Evolutionary conservation across 2,797 vertebrate genomes (phyloP).

Genomic region (Lemur catta): DNA sequence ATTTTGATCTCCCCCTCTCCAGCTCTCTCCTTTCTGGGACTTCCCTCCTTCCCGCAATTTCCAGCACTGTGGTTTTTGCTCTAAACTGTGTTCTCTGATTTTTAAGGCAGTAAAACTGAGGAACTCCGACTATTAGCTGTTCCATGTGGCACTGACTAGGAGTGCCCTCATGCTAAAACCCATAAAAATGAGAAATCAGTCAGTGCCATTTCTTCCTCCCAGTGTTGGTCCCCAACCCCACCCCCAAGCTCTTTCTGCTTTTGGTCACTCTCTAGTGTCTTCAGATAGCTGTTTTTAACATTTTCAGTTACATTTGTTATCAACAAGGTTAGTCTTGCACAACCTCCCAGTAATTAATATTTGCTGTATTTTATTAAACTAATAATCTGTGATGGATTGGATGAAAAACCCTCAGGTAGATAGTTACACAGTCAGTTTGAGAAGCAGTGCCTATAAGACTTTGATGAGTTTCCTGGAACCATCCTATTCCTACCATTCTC

Average conservation of each 20-base stretch:
- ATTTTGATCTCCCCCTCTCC: background rate
- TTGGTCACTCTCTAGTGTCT: background rate
- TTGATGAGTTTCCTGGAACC: background rate
- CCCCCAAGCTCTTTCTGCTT: background rate
- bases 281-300: background rate
- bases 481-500: background rate
- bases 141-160: background rate
- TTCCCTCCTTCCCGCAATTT: background rate
- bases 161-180: background rate
- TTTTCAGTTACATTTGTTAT: background rate
- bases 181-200: background rate
- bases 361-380: background rate
- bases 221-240: background rate
- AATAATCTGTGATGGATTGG: background rate
- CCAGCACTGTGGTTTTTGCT: background rate
- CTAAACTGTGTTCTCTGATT: background rate
- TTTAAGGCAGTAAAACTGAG: background rate
- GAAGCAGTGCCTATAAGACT: background rate
- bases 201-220: background rate
- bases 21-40: background rate
- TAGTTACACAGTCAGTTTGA: background rate
- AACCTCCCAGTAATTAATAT: background rate
- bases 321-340: background rate
- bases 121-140: background rate
- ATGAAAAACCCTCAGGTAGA: background rate